Base-by-base conservation (phyloP, 2,797 vertebrate species). In the Tauraco hartlaubi region DNA sequence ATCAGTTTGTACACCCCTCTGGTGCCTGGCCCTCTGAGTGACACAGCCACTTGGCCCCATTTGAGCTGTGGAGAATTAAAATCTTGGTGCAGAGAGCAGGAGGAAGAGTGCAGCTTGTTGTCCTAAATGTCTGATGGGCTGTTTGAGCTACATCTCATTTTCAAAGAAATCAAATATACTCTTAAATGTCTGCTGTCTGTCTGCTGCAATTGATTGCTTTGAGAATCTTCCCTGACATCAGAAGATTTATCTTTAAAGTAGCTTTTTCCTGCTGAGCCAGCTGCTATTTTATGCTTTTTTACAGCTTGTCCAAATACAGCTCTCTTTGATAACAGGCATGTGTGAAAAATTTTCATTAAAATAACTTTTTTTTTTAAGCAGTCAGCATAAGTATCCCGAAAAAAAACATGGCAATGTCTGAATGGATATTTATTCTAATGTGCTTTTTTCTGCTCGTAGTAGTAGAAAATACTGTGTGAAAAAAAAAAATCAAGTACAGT, bases 401-500 rank as follows among this genome's bases (percentile, higher is more conserved):
- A 83, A 75, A 90, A 88, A 88, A 4, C 51, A 74, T 66, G 86
- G n/a, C 63, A 88, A 39, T 91, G 91, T 96, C 67, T 95, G 56
- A 95, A 83, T 80, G 68, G 44, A 56, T 93, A 62, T 92, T 93
- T 96, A 92, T 93, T 95, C 95, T 96, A 85, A 37, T 88, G 86
- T n/a, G 68, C 52, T 97, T 96, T 58, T 93, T 76, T 64, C 77
- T 90, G 56, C 62, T 88, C 21, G 43, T 87, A 91, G 91, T 87
- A 63, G 83, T 94, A 91, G 90, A 85, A 94, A 88, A 85, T 75
- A 72, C 33, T 81, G 71, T 72, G 67, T 21, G 74, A 96, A 97
- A 98, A 52, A 51, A 51, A 98, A 97, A 95, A 46, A 21, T 83
- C n/a, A 68, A 98, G 96, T 97, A 93, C 96, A 97, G 91, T 97